A percentile compares a stretch with the other conserved stretches of the same genome.
Conservation (phyloP, 2,113 vertebrate genomes). For the Pelobates fuscus region DNA sequence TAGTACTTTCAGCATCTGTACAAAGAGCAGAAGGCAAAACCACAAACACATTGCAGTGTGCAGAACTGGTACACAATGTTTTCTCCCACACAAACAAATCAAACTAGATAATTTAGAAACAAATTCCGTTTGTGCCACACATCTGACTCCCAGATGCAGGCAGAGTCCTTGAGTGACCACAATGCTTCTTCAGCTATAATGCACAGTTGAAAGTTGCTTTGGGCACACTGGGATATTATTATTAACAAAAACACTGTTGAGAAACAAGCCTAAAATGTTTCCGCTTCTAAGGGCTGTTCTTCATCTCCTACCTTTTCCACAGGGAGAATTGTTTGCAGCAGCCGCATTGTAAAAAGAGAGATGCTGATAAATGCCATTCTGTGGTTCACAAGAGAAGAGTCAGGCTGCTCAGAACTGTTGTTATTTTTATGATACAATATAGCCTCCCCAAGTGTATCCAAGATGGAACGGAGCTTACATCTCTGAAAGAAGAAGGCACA, state of each 20-base stretch:
- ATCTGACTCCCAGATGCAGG: conserved; percentile 8
- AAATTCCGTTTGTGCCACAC: conserved; percentile 5
- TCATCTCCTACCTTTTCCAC: conserved; percentile 85
- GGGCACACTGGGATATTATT: conserved; percentile 27
- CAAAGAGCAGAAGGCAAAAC: not conserved
- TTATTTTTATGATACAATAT: conserved; percentile 76
- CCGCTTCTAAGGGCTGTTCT: conserved; percentile 26
- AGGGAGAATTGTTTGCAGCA: conserved; percentile 86
- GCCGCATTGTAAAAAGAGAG: conserved; percentile 78
- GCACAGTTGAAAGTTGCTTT: conserved; percentile 1
- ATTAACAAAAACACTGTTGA: conserved; percentile 40
- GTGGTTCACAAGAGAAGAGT: conserved; percentile 72
- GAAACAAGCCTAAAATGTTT: conserved; percentile 38
- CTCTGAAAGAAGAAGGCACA: conserved; percentile 33
- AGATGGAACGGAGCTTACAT: conserved; percentile 53
- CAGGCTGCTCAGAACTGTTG: conserved; percentile 65
- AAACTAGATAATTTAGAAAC: conserved; percentile 11
- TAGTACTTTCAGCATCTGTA: too few relatives aligned
- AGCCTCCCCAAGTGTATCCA: conserved; percentile 82
- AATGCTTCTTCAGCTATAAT: conserved; percentile 4
- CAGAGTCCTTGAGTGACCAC: not conserved
- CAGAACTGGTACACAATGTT: not conserved
- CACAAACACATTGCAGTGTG: not conserved
- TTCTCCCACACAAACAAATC: not conserved
- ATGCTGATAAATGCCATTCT: conserved; percentile 81